Percentiles rank a stretch among this genome's conserved stretches.
These are phyloP conservation scores for Akabosia matsudoensis DNA, from an alignment of 1,140 invertebrate genomes.

Conservation along the genomic window DNA sequence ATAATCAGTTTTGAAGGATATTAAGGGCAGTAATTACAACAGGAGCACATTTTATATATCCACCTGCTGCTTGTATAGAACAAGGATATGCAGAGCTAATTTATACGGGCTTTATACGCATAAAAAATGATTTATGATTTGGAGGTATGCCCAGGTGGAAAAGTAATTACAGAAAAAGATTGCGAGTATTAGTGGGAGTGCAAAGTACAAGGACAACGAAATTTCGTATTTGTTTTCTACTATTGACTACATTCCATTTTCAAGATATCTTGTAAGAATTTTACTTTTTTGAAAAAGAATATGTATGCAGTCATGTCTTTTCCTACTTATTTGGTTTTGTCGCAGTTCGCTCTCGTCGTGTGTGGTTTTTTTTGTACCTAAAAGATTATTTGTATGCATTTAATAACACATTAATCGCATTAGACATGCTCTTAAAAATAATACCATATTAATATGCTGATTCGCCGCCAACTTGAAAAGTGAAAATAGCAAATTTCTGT, in stretches of 20 bases:
- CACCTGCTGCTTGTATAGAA: no score
- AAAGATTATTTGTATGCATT: background rate
- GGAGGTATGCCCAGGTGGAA: background rate
- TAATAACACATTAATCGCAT: background rate
- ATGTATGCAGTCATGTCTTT: no score
- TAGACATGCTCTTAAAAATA: background rate
- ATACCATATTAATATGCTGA: background rate
- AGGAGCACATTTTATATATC: no score
- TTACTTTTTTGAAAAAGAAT: no score
- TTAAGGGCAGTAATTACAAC: background rate
- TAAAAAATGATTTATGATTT: background rate
- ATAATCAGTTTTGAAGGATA: background rate
- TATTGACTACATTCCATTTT: no score
- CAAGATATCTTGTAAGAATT: no score
- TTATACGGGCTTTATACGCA: background rate
- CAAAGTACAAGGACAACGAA: background rate
- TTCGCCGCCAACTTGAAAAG: conserved; percentile 12
- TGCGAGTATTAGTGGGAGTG: background rate
- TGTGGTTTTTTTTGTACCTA: no score
- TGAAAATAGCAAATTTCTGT: background rate
- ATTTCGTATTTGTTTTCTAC: no score
- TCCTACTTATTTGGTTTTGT: no score
- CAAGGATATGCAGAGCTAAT: background rate
- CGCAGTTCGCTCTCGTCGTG: no score
- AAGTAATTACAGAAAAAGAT: background rate